Conservation (phyloP, 2,888 invertebrate species). For the Lochmaea capreae region DNA sequence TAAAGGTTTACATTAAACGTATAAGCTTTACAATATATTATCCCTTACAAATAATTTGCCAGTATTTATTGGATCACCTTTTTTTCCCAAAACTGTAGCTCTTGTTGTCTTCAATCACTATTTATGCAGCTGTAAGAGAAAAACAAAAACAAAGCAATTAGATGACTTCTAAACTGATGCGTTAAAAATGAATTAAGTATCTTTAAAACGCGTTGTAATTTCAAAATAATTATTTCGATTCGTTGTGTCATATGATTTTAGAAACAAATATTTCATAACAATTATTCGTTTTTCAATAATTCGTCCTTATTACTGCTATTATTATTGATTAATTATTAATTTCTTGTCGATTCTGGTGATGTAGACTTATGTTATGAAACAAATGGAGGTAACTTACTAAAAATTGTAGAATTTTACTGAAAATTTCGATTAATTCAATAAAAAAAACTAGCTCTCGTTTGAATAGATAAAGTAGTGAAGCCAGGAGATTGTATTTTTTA, state of each 20-base stretch:
- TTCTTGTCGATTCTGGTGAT: too few species aligned
- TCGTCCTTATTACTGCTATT: too few species aligned
- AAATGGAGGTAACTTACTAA: too few species aligned
- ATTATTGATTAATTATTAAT: too few species aligned
- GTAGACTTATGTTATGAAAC: too few species aligned
- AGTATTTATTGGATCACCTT: neutral
- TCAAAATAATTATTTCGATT: neutral
- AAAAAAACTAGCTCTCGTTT: too few species aligned
- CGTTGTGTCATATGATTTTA: too few species aligned
- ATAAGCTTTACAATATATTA: slow-evolving; percentile 7
- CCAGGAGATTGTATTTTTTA: neutral
- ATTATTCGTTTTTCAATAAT: too few species aligned
- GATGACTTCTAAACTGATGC: slow-evolving; percentile 37
- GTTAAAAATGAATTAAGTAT: slow-evolving; percentile 10
- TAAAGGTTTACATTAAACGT: slow-evolving; percentile 8
- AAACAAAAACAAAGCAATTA: slow-evolving; percentile 59
- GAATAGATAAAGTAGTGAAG: too few species aligned
- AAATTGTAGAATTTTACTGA: too few species aligned
- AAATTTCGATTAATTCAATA: too few species aligned
- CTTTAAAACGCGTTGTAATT: neutral
- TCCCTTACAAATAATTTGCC: slow-evolving; percentile 30
- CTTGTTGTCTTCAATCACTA: slow-evolving; percentile 40
- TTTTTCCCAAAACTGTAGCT: slow-evolving; percentile 23
- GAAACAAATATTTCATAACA: too few species aligned
- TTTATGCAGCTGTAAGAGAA: slow-evolving; percentile 60